A percentile compares a stretch with the other conserved stretches of the same genome.
These are phyloP conservation scores for Lutraria lutraria DNA, from an alignment of 2,888 invertebrate species.

Conservation along the genomic window DNA sequence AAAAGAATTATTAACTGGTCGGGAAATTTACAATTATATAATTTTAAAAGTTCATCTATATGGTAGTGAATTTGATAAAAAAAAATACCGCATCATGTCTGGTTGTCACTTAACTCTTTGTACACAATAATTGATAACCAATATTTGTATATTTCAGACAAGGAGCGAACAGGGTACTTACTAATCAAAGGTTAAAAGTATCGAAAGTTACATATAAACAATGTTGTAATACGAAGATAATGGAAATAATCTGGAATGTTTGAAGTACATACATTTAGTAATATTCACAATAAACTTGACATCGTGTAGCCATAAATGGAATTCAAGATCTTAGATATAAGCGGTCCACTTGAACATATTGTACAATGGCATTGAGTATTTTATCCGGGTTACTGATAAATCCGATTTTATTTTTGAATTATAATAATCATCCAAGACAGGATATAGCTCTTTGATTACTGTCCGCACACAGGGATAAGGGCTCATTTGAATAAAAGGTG, in stretches of 20 bases:
- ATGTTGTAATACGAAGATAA: neutral
- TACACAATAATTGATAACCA: slow-evolving; percentile 11
- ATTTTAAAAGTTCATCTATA: neutral
- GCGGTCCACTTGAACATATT: neutral
- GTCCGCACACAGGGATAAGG: too few species aligned
- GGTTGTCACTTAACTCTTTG: neutral
- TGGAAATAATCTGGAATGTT: neutral
- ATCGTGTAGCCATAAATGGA: neutral
- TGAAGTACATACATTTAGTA: neutral
- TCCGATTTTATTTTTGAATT: neutral
- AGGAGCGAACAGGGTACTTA: neutral
- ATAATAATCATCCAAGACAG: too few species aligned
- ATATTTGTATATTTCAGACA: neutral
- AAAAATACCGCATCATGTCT: neutral
- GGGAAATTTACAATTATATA: neutral
- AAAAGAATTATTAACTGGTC: neutral
- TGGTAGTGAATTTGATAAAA: neutral
- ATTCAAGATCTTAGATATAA: slow-evolving; percentile 7
- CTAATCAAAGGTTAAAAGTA: neutral
- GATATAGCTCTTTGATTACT: too few species aligned
- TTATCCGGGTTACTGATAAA: neutral
- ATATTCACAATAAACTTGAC: neutral
- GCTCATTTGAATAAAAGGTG: too few species aligned
- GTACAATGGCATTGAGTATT: neutral
- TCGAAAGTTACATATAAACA: slow-evolving; percentile 11